Percentiles rank a stretch among this genome's conserved stretches.
Evolutionary conservation across 2,797 vertebrate species (phyloP).

Genomic region (Phoeniculus purpureus): DNA sequence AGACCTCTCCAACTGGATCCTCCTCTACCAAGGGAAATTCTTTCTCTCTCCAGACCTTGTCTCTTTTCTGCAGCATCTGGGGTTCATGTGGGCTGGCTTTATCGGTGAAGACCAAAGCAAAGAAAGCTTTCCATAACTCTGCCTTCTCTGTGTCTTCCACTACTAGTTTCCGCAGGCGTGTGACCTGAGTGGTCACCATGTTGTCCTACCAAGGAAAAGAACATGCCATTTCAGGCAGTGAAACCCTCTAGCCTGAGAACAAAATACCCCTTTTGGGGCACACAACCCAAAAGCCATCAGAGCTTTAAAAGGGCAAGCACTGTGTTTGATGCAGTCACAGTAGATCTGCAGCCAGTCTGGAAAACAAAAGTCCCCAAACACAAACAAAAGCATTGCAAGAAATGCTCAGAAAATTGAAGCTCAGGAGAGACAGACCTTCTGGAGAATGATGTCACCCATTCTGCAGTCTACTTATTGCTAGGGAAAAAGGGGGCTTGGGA

Average conservation of each 20-base stretch:
- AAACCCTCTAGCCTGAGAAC: background rate
- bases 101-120: no score
- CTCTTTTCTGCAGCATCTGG: no score
- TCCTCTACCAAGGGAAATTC: no score
- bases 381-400: background rate
- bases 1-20: no score
- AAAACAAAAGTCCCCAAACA: background rate
- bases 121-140: no score
- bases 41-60: no score
- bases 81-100: no score
- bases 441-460: constrained; percentile 77
- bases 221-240: background rate
- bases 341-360: background rate
- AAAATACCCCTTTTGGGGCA: background rate
- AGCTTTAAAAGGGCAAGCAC: background rate
- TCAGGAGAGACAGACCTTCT: constrained; percentile 70
- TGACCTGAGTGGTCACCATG: background rate
- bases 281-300: fast-evolving
- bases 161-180: background rate
- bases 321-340: background rate
- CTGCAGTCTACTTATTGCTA: constrained; percentile 33
- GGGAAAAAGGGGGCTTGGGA: constrained; percentile 53
- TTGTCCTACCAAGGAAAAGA: background rate
- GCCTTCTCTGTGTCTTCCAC: no score
- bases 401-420: constrained; percentile 4